Percentiles rank a stretch among this genome's conserved stretches.
Conservation (phyloP, 1,140 invertebrate genomes). For the Liolophura sinensis region DNA sequence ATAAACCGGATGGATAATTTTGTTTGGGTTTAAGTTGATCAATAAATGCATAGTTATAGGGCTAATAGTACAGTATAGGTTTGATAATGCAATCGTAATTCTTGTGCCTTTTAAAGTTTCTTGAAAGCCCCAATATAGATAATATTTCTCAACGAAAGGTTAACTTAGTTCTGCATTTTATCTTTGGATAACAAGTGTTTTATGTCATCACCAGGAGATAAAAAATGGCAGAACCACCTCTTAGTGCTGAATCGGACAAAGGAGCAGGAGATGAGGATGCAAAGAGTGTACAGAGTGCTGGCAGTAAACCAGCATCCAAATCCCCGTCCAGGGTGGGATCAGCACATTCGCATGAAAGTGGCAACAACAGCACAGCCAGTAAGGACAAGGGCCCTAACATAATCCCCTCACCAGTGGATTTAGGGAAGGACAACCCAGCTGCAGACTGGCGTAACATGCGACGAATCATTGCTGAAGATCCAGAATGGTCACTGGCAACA, state of each 20-base stretch:
- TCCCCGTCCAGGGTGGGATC: constrained; percentile 32
- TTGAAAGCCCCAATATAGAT: too few relatives aligned
- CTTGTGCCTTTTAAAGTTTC: too few relatives aligned
- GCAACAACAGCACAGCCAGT: constrained; percentile 24
- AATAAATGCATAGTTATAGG: too few relatives aligned
- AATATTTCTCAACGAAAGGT: too few relatives aligned
- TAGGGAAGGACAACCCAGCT: constrained; percentile 48
- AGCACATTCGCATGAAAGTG: constrained; percentile 41
- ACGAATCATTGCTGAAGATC: constrained; percentile 59
- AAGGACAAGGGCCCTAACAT: constrained; percentile 26
- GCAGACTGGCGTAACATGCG: constrained; percentile 57
- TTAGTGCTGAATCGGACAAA: constrained; percentile 12
- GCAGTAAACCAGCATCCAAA: constrained; percentile 19
- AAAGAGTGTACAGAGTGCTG: constrained; percentile 33
- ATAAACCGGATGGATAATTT: too few relatives aligned
- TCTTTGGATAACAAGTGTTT: background rate
- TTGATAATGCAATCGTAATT: too few relatives aligned
- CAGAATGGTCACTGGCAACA: constrained; percentile 59
- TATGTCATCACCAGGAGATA: background rate
- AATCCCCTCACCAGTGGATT: constrained; percentile 25
- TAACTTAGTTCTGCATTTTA: too few relatives aligned
- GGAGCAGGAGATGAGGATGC: constrained; percentile 29
- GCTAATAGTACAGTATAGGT: too few relatives aligned
- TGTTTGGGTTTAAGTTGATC: too few relatives aligned
- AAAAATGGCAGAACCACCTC: constrained; percentile 28